Base-by-base conservation (phyloP, 2,888 invertebrate genomes). In the Nipponacmea schrenckii region DNA sequence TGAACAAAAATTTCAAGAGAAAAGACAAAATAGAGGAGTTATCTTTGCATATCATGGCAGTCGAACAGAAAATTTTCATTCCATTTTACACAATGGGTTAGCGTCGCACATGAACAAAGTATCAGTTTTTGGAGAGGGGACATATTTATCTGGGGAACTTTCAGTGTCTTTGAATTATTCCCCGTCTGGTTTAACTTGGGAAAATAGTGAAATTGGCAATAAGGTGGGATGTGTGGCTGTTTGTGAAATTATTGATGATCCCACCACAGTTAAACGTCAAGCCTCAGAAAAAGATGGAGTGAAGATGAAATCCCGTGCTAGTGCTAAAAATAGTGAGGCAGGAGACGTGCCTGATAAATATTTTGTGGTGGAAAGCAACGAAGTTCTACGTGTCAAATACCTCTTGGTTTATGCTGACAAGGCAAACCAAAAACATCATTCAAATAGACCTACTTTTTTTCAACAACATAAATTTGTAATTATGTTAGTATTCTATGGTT, bases 31-130 rank as follows among this genome's bases (percentile, higher is more conserved):
- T 45, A 75, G 91, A 83, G 91, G 90, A 70, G 90, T 92, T 0
- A 91, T 93, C 83, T 92, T 91, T 84, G 95, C 94, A 2, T 95
- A 93, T 86, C 95, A 95, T 86, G 95, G 95, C 46, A 95, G 94
- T 86, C 91, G 93, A 72, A 89, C 95, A 75, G 94, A 94, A 86
- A 94, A 94, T 85, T 94, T 95, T 85, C 93, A 94, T 89, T 94
- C 94, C 0, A 94, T 95, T 79, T 87, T 94, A 70, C 92, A 94
- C 88, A 92, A 93, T 88, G 95, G 95, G 3, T 90, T 95, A 68
- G 93, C 93, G 79, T 93, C 93, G 80, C 93, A 93, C 88, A 90
- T 93, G 89, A 93, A 91, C 81, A 92, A 92, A 90, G 93, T 91
- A 80, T 91, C 91, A 26, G 83, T 93, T 73, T 93, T 92, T 90